Evolutionary conservation across 1,140 invertebrate species (phyloP).

Genomic region (Formica selysi): DNA sequence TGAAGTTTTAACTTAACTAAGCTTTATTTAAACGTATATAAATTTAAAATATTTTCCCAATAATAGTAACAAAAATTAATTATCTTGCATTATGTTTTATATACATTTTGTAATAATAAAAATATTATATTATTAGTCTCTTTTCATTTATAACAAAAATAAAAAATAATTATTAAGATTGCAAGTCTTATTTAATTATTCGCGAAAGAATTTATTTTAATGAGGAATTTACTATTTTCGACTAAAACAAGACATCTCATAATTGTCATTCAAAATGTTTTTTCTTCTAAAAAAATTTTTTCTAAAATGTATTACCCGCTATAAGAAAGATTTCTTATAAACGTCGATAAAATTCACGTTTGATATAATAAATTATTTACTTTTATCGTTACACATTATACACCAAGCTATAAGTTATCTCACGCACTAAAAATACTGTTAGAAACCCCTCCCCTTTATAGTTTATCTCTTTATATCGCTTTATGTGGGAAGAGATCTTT

Average conservation of each 20-base stretch:
- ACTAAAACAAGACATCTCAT: background rate
- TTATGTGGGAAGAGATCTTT: background rate
- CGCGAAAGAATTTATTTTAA: background rate
- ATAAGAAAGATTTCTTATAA: background rate
- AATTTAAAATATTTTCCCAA: background rate
- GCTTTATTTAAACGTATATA: background rate
- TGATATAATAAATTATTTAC: background rate
- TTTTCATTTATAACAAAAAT: background rate
- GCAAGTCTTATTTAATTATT: background rate
- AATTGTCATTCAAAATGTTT: background rate
- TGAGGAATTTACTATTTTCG: background rate
- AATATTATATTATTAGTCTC: background rate
- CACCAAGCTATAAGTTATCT: background rate
- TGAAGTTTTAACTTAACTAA: no score
- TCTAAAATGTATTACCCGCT: background rate
- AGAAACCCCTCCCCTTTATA: background rate
- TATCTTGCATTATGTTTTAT: no score
- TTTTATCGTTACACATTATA: background rate
- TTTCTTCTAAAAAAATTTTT: background rate
- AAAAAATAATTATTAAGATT: constrained; percentile 9
- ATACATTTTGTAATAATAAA: background rate
- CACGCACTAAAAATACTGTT: background rate
- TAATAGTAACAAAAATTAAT: background rate
- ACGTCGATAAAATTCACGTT: background rate
- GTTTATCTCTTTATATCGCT: background rate